Conservation (phyloP, 2,113 vertebrate species). For the Dermatemys mawii region DNA sequence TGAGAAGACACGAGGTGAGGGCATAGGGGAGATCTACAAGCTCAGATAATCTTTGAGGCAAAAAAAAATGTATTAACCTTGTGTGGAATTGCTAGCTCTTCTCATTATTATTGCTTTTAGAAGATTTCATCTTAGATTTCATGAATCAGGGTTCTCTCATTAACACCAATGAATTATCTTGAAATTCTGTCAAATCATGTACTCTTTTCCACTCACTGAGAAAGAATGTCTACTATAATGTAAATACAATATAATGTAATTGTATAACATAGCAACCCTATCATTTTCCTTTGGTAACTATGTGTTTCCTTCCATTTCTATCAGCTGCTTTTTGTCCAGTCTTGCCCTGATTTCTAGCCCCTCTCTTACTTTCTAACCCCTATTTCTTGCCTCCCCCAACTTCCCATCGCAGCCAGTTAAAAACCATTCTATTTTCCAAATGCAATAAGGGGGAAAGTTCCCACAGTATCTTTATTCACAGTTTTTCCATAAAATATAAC, state of each 20-base stretch:
- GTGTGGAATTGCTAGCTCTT: not conserved
- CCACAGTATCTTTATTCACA: not conserved
- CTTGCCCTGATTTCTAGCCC: not conserved
- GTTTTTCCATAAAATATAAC: not conserved
- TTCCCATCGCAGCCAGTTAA: not conserved
- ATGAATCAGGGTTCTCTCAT: not conserved
- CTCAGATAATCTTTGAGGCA: not conserved
- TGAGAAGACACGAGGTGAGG: not conserved
- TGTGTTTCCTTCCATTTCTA: not conserved
- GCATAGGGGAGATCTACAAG: not conserved
- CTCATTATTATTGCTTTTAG: not conserved
- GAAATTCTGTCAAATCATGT: not conserved
- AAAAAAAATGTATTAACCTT: not conserved
- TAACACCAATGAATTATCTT: not conserved
- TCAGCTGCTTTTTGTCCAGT: not conserved
- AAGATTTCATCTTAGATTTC: not conserved
- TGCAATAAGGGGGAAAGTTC: not conserved
- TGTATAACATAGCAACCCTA: not conserved
- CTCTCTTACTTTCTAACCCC: not conserved
- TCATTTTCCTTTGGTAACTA: not conserved
- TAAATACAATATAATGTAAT: not conserved
- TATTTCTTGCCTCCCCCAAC: not conserved
- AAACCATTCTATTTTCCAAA: not conserved
- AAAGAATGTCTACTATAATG: not conserved
- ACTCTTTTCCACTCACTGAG: not conserved